Evolutionary conservation across 2,113 vertebrate species (phyloP), one percentile per base, ranked within the genome.

Genomic region (Anarrhichthys ocellatus): DNA sequence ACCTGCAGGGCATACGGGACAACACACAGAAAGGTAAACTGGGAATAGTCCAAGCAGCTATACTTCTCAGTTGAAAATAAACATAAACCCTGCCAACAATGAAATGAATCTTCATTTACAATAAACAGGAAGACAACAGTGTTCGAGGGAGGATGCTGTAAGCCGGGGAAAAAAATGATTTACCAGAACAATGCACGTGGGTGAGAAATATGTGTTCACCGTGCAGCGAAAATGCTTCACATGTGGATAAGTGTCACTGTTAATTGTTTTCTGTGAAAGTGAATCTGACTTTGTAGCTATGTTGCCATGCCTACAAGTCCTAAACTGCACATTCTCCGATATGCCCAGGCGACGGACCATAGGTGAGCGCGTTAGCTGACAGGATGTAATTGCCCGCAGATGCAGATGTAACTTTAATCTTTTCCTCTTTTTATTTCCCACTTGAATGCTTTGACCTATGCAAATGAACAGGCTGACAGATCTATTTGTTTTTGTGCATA

Each of bases 301-400:
- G 89, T 93, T 88, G 69, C 90, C 85, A 93, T 92, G 86, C 83
- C 72, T 82, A 92, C 87, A 36, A 52, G 66, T 81, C 76, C 80
- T 81, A 80, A 82, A 44, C 69, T 48, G 71, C 62, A 81, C 65
- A 78, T 87, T 85, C 66, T 72, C 36, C 36, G 44, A 84, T 46
- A 72, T 80, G 68, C 71, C 46, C 48, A 74, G 82, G 70, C 82
- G 34, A 86, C 73, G 50, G 76, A 84, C 63, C 71, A 89, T 69
- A 78, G 87, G 88, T 89, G 84, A 88, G 84, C 29, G 1, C 59
- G 81, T 85, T 46, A 88, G 38, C 72, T 87, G 84, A 87, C 72
- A 78, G 82, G 69, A 66, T 78, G 69, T 83, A 88, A 87, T 85
- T 81, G 73, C 83, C 65, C 22, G 9, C 20, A 73, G 68, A 88